These are phyloP conservation scores for Bhutanitis thaidina DNA, from an alignment of 2,888 invertebrate species.

Conservation along the genomic window DNA sequence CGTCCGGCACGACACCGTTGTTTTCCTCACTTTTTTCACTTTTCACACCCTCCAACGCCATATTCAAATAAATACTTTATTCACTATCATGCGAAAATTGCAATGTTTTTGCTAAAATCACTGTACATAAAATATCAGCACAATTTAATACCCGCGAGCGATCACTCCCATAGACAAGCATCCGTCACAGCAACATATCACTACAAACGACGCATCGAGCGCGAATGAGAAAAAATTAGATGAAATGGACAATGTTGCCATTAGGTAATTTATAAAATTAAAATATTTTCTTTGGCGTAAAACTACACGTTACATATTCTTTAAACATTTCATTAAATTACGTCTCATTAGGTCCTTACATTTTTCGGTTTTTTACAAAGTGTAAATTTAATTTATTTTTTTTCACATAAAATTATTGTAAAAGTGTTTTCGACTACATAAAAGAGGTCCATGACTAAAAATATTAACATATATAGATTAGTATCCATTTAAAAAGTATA, in stretches of 20 bases:
- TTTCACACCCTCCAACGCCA: slow-evolving; percentile 78
- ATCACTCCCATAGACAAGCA: slow-evolving; percentile 68
- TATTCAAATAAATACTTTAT: slow-evolving; percentile 64
- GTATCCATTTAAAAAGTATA: no score
- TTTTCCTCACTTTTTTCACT: slow-evolving; percentile 78
- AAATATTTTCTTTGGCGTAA: no score
- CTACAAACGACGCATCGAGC: slow-evolving; percentile 65
- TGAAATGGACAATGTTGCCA: slow-evolving; percentile 8
- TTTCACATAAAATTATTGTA: no score
- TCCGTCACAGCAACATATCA: slow-evolving; percentile 35
- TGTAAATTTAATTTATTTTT: no score
- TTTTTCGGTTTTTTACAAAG: no score
- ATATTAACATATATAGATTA: no score
- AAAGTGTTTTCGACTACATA: no score
- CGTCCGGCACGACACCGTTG: slow-evolving; percentile 72
- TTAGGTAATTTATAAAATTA: not conserved
- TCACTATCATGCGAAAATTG: slow-evolving; percentile 70
- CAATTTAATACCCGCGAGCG: slow-evolving; percentile 59
- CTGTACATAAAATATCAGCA: slow-evolving; percentile 53
- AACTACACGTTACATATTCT: no score
- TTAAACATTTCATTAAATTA: no score
- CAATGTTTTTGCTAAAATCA: slow-evolving; percentile 38
- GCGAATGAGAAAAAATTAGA: slow-evolving; percentile 55
- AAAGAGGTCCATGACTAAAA: no score
- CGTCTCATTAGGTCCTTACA: no score